A percentile compares a stretch with the other conserved stretches of the same genome.
These are phyloP conservation scores for Galerucella calmariensis DNA, from an alignment of 2,888 invertebrate species.

Conservation along the genomic window DNA sequence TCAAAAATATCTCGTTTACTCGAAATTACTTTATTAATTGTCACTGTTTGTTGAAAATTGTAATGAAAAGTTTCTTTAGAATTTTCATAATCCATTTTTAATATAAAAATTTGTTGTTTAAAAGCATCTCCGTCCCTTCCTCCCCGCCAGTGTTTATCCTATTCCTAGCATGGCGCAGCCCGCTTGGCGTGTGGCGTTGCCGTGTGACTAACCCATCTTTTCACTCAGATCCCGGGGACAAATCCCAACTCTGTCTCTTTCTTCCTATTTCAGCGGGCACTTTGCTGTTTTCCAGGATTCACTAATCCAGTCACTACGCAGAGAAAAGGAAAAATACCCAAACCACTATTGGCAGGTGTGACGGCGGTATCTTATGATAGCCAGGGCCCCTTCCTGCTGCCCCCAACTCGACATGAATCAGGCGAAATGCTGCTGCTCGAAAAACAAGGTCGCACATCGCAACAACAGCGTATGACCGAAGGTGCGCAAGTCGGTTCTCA, in stretches of 20 bases:
- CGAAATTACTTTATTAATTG: too few relatives aligned
- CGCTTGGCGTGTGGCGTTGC: conserved; percentile 61
- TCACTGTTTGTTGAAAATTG: neutral
- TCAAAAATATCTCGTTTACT: neutral
- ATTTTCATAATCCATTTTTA: conserved; percentile 2
- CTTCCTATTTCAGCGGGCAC: conserved; percentile 79
- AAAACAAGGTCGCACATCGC: conserved; percentile 81
- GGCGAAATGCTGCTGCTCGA: conserved; percentile 79
- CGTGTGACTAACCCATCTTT: conserved; percentile 65
- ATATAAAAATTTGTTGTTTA: neutral
- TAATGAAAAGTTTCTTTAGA: too few relatives aligned
- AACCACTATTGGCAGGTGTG: conserved; percentile 78
- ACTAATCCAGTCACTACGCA: conserved; percentile 80
- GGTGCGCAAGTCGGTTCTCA: conserved; percentile 48
- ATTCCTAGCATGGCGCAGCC: conserved; percentile 63
- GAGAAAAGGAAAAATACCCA: conserved; percentile 81
- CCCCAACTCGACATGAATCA: conserved; percentile 66
- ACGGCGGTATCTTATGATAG: conserved; percentile 60
- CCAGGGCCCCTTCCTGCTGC: conserved; percentile 48
- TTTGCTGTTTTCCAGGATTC: conserved; percentile 88
- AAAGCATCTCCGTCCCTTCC: conserved; percentile 14
- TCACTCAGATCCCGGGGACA: conserved; percentile 63
- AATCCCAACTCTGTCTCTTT: conserved; percentile 67
- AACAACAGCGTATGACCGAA: conserved; percentile 76
- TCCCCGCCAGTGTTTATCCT: conserved; percentile 32